phyloP scores from a whole-genome alignment of 2,888 invertebrate species.

The Mythimna impura region DNA sequence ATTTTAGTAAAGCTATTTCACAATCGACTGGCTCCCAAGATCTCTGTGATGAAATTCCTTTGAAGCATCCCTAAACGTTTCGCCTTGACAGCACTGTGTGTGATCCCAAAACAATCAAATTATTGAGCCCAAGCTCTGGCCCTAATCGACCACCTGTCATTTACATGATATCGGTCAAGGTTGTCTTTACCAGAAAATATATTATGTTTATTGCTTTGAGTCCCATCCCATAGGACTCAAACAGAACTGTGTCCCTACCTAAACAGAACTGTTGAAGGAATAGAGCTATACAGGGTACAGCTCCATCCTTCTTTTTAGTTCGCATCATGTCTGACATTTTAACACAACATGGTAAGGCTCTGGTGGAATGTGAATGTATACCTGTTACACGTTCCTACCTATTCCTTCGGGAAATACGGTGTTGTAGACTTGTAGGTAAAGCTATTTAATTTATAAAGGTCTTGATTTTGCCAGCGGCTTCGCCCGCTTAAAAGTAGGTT shows the following conservation, averaged over 20 bases:
- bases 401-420: neutral
- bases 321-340: too few species aligned
- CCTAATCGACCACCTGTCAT: slow-evolving; percentile 11
- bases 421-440: too few species aligned
- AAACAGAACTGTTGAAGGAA: too few species aligned
- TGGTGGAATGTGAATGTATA: neutral
- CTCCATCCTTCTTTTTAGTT: too few species aligned
- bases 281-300: too few species aligned
- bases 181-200: neutral
- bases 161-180: slow-evolving; percentile 23
- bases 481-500: too few species aligned
- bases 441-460: too few species aligned
- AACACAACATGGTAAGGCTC: too few species aligned
- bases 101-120: slow-evolving; percentile 29
- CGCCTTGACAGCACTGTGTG: neutral
- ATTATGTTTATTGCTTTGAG: slow-evolving; percentile 2
- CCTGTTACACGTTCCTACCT: neutral
- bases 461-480: too few species aligned
- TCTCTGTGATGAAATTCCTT: slow-evolving; percentile 1
- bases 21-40: slow-evolving; percentile 1
- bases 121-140: slow-evolving; percentile 3
- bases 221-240: neutral
- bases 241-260: neutral
- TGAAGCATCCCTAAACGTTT: neutral
- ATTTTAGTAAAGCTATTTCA: slow-evolving; percentile 4